Evolutionary conservation across 92 coral and sea anemone genomes (phyloP).

Genomic region (Parazoanthus swiftii): DNA sequence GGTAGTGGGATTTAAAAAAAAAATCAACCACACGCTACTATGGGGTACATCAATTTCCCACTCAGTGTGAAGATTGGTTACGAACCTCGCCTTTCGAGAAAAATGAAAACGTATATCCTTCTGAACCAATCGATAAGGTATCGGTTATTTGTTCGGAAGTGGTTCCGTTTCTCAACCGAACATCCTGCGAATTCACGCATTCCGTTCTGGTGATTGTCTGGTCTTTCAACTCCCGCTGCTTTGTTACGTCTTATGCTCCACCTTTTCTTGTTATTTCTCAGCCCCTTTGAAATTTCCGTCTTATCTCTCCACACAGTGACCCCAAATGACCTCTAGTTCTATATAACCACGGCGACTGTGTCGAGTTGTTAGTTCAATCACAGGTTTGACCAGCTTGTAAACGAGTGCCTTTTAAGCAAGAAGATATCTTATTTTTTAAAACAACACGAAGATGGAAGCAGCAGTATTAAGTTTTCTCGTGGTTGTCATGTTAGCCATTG

Average conservation of each 20-base stretch:
- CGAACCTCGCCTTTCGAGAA: not conserved
- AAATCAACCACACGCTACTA: not conserved
- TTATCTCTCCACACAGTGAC: constrained; percentile 4
- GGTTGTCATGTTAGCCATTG: not conserved
- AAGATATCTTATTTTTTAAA: not conserved
- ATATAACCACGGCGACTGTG: not conserved
- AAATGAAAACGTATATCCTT: not conserved
- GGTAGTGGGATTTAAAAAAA: not conserved
- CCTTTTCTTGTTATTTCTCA: constrained; percentile 1
- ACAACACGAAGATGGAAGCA: not conserved
- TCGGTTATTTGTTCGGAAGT: not conserved
- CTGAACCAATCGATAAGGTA: not conserved
- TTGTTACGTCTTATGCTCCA: not conserved
- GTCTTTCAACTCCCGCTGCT: not conserved
- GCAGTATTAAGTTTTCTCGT: not conserved
- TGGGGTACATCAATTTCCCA: not conserved
- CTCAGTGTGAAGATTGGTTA: not conserved
- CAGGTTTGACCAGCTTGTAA: not conserved
- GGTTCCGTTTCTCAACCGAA: constrained; percentile 3
- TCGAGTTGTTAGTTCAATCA: not conserved
- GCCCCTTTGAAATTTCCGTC: constrained; percentile 10
- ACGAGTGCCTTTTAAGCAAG: not conserved
- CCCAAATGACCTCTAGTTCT: constrained; percentile 7
- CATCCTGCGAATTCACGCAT: constrained; percentile 1
- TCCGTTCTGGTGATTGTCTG: not conserved